Percentiles rank a stretch among this genome's conserved stretches.
phyloP scores from a whole-genome alignment of 2,113 vertebrate genomes.

The Oryzias curvinotus region DNA sequence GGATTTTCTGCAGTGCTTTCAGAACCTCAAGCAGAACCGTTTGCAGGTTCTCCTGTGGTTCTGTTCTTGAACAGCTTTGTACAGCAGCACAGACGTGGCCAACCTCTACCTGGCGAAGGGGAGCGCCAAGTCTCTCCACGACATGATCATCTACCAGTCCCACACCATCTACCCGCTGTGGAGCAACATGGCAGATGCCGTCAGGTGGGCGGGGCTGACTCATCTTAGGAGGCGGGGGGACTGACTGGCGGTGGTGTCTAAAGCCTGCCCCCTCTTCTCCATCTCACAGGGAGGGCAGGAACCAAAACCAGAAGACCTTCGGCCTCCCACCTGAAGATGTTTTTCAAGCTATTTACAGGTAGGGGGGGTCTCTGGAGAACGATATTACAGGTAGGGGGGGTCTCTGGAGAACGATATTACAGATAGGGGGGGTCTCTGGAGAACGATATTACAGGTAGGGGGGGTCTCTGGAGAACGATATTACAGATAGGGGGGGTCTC shows the following conservation, averaged over 20 bases:
- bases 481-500: too few relatives aligned
- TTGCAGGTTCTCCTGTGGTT: background rate
- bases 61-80: conserved; percentile 52
- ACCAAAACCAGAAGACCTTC: conserved; percentile 77
- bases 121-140: conserved; percentile 73
- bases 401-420: background rate
- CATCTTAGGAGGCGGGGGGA: background rate
- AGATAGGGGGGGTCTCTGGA: background rate
- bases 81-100: conserved; percentile 75
- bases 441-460: background rate
- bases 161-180: conserved; percentile 79
- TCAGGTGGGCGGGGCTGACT: conserved; percentile 61
- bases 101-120: conserved; percentile 73
- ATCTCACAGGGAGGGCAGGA: conserved; percentile 74
- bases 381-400: too few relatives aligned
- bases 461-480: background rate
- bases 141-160: conserved; percentile 74
- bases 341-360: conserved; percentile 78
- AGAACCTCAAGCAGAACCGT: too few relatives aligned
- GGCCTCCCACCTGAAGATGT: conserved; percentile 67
- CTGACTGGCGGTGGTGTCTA: background rate
- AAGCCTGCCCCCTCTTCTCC: background rate
- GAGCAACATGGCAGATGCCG: conserved; percentile 72
- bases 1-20: too few relatives aligned
- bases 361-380: background rate